Base-by-base conservation (phyloP, 2,113 vertebrate species). In the Saguinus imperator region DNA sequence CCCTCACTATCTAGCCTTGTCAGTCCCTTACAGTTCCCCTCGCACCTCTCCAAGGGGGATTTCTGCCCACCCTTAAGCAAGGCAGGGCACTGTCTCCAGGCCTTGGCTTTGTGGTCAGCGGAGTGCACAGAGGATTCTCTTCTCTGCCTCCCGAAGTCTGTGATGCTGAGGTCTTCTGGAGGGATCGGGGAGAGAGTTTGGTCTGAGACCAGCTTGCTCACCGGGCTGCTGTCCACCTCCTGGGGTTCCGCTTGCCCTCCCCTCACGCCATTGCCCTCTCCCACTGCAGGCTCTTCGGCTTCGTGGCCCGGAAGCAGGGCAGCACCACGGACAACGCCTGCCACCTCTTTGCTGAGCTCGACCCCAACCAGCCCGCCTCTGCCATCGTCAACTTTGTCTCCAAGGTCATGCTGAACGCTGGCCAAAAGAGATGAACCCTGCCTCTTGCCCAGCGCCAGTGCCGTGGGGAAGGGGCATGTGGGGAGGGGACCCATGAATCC, bases 381-480 rank as follows among this genome's bases (percentile, higher is more conserved):
- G 99, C 99, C 98, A 99, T 99, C 0, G 99, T 99, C 98, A 99
- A 99, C 99, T 99, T 99, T 3, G 99, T 99, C 97, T 99, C 99
- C 90, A 99, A 99, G 98, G 99, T 99, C 98, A 99, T 99, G 99
- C 99, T 99, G 57, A 98, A 98, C 85, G 98, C 99, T 0, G 92
- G 98, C 91, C 99, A 99, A 98, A 99, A 99, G 98, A 99, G 99
- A 99, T 99, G 99, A 99, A 95, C 85, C 23, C 86, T 40, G 8
- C 18, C 64, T 57, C 27, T 57, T 37, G 94, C 89, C 97, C 83
- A 27, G 85, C 92, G 92, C 94, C 98, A 94, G 96, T 91, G 95
- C 97, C 40, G 25, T 80, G 89, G 97, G 97, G 83, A 29, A 32
- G 86, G 97, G 94, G 92, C 6, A 0, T 5, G 8, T 45, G 57